Conservation (phyloP, 2,888 invertebrate genomes). For the Drosophila mimica region DNA sequence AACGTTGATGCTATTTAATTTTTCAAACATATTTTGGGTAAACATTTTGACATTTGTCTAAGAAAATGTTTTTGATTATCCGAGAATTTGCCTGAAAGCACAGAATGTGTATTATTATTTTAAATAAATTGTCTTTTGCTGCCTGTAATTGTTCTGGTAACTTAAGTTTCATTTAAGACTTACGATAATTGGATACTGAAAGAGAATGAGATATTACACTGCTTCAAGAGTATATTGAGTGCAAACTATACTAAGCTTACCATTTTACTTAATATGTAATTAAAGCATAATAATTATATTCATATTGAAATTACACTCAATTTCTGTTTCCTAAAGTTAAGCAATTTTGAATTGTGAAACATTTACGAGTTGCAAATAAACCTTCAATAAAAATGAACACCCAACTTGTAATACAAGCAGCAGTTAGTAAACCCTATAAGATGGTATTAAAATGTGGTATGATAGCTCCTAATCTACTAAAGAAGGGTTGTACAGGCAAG, state of each 20-base stretch:
- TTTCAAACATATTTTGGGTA: neutral
- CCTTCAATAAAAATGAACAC: conserved; percentile 52
- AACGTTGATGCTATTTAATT: neutral
- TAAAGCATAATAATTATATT: neutral
- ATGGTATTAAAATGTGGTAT: neutral
- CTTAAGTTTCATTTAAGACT: neutral
- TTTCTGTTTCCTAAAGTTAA: conserved; percentile 16
- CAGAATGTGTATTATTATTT: neutral
- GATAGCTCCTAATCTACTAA: neutral
- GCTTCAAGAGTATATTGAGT: neutral
- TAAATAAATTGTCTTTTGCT: neutral
- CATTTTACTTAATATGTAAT: neutral
- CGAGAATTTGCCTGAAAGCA: neutral
- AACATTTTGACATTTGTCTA: neutral
- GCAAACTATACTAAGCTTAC: neutral
- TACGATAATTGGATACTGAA: neutral
- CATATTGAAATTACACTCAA: neutral
- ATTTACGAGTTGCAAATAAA: conserved; percentile 34
- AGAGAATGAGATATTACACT: neutral
- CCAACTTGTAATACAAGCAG: conserved; percentile 43
- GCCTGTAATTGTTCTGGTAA: neutral
- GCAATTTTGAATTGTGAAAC: conserved; percentile 36
- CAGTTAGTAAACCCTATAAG: neutral
- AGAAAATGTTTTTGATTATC: neutral
- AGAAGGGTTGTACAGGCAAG: neutral